Evolutionary conservation across 2,113 vertebrate species (phyloP), one percentile per base, ranked within the genome.

Genomic region (Malurus alboscapulatus): DNA sequence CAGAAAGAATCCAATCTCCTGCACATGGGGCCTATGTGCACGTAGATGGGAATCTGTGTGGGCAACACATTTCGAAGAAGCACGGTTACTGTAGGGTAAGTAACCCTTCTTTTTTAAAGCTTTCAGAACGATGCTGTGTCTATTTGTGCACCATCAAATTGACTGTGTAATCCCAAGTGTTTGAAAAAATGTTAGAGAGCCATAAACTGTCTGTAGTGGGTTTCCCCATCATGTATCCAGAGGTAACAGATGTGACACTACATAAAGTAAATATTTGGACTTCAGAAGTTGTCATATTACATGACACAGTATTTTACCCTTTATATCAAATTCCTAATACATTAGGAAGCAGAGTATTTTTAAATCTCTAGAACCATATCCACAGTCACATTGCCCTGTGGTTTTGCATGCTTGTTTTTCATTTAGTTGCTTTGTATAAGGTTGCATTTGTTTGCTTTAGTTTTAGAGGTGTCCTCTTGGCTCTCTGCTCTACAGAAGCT

Each of bases 31-130:
- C 95, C 90, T 96, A 79, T 96, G 96, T 96, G 96, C 96, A 96
- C 96, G 75, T 96, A 96, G 96, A 96, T 96, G 96, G 96, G 96
- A 96, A 96, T 96, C 96, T 96, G 96, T 96, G 96, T 96, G 96
- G 96, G 90, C 96, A 96, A 96, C 95, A 96, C 96, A 96, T 96
- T 96, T 96, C 96, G 95, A 96, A 96, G 96, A 96, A 96, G 96
- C 96, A 95, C 96, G 93, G 96, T 96, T 96, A 96, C 96, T 96
- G 96, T 96, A 96, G 95, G 96, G 96, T 96, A 96, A 96, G 96
- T 96, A 96, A 94, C 96, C 96, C 93, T 92, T 96, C 93, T 96
- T 96, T 96, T 96, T 88, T 96, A 96, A 96, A 96, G 94, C 87
- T 96, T 96, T 96, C 93, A 38, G 32, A 91, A 83, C 4, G 87